Evolutionary conservation across 2,888 invertebrate genomes (phyloP), one percentile per base, ranked within the genome.

Genomic region (Harpalus rubripes): DNA sequence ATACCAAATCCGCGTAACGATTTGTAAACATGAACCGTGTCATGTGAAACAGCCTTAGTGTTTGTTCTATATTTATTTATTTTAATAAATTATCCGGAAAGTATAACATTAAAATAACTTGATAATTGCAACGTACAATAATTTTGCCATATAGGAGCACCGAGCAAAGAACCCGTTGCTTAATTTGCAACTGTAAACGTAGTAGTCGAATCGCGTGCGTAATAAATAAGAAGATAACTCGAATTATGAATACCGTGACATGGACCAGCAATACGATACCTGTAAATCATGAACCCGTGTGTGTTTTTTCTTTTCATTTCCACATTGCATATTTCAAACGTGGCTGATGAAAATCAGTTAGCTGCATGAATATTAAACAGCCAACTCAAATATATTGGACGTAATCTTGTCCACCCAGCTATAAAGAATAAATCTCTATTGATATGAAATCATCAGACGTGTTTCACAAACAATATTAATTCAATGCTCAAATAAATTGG

Each of bases 181-280:
- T 39, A 15, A 68, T 68, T 63, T 12, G 26, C 63, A 12, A 63
- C 32, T 58, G 78, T 78, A 58, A 78, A 78, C 78, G 58, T 58
- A 32, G 78, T 78, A 78, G n/a, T 15, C 18, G 58, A 61, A 86
- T 88, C 87, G 89, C 89, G 88, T 89, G 88, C 86, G 78, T 85
- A 87, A 89, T 90, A 89, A 89, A 90, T 89, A 89, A 89, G 86
- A 87, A 88, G 89, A 89, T 89, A 90, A 90, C 88, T 90, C 89
- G 89, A 89, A 90, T 90, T 90, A 90, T 90, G 90, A 90, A 88
- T 89, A 88, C 88, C 88, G 87, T 88, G 89, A 90, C 89, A 89
- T 86, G 85, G 87, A 87, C 88, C 88, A 87, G 89, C 89, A 89
- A 90, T 89, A 88, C 89, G 89, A 90, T 90, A 88, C 89, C 87